Percentiles rank a stretch among this genome's conserved stretches.
Evolutionary conservation across 2,797 vertebrate species (phyloP).

Genomic region (Alfaro cultratus): DNA sequence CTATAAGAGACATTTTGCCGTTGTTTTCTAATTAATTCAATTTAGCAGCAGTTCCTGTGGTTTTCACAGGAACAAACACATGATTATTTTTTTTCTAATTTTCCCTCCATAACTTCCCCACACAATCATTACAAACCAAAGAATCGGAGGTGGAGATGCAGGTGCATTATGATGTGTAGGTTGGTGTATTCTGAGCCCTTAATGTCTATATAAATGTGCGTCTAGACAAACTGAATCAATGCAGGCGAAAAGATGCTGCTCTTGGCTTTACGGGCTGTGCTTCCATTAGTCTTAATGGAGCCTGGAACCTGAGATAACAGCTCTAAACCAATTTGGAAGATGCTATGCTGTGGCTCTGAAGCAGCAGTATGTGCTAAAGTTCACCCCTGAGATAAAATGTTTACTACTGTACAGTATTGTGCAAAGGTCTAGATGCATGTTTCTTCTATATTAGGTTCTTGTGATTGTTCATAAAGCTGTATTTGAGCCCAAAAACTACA

Average conservation of each 20-base stretch:
- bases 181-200: constrained; percentile 41
- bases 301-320: constrained; percentile 65
- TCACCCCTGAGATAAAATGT: constrained; percentile 29
- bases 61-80: constrained; percentile 17
- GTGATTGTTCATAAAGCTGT: not conserved
- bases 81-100: constrained; percentile 5
- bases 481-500: not conserved
- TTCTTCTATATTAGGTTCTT: constrained; percentile 45
- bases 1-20: constrained; percentile 1
- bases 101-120: not conserved
- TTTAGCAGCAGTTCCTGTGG: not conserved
- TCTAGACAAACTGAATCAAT: constrained; percentile 70
- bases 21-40: constrained; percentile 2
- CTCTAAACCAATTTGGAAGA: constrained; percentile 73
- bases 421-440: not conserved
- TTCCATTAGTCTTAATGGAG: constrained; percentile 79
- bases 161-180: constrained; percentile 41
- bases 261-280: constrained; percentile 58
- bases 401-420: constrained; percentile 4
- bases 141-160: constrained; percentile 22
- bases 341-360: constrained; percentile 56
- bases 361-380: constrained; percentile 28
- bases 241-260: constrained; percentile 61
- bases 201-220: constrained; percentile 39
- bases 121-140: constrained; percentile 16